Percentiles rank a stretch among this genome's conserved stretches.
Conservation (phyloP, 1,140 invertebrate genomes). For the Phymastichus coffea region DNA sequence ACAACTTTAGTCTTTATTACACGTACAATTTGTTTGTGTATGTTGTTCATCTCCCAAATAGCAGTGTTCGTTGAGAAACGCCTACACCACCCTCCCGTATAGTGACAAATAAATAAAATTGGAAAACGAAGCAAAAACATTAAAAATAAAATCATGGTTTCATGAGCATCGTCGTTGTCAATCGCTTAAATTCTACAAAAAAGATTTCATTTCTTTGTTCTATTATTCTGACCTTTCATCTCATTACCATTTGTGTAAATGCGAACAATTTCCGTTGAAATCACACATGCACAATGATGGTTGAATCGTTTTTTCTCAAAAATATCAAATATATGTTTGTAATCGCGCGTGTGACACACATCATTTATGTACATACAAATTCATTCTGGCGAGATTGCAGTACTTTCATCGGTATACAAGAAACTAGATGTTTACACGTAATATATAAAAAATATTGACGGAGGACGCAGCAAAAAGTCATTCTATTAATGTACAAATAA, state of each 20-base stretch:
- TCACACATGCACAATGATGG: slow-evolving; percentile 19
- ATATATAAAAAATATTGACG: slow-evolving; percentile 18
- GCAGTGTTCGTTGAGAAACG: slow-evolving; percentile 18
- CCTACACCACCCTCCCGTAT: slow-evolving; percentile 6
- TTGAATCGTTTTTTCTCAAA: too few relatives aligned
- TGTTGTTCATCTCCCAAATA: slow-evolving; percentile 15
- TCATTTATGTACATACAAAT: too few relatives aligned
- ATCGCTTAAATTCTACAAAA: not conserved
- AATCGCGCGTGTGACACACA: too few relatives aligned
- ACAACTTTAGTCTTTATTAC: slow-evolving; percentile 27
- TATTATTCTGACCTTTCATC: not conserved
- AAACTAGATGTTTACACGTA: not conserved
- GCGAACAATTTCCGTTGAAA: not conserved
- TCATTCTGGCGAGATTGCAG: slow-evolving; percentile 17
- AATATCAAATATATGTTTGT: slow-evolving; percentile 23
- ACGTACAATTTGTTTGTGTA: slow-evolving; percentile 24
- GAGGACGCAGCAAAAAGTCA: too few relatives aligned
- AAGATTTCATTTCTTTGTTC: not conserved
- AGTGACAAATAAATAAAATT: slow-evolving; percentile 12
- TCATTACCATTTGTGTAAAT: not conserved
- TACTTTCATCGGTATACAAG: slow-evolving; percentile 12
- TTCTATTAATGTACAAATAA: slow-evolving; percentile 1
- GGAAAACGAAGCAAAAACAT: slow-evolving; percentile 7
- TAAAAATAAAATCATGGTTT: slow-evolving; percentile 18
- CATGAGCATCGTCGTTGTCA: slow-evolving; percentile 26